These are phyloP conservation scores for Actinostola sp. DNA, from an alignment of 92 coral and sea anemone species.

Conservation along the genomic window DNA sequence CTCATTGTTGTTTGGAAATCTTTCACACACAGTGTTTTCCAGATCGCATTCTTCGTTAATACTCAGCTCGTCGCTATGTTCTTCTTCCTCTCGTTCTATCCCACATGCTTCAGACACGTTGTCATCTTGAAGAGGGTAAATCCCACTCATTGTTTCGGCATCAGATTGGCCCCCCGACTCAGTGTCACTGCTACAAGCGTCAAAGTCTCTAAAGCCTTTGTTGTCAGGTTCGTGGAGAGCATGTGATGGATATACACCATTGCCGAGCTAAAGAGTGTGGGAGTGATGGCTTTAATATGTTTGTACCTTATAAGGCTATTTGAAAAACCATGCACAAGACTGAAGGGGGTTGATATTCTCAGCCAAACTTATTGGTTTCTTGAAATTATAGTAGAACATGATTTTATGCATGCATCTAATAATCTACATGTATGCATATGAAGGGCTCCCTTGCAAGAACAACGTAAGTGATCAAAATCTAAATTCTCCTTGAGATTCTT, in stretches of 20 bases:
- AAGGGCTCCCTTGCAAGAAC: too few relatives aligned
- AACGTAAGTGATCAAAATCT: too few relatives aligned
- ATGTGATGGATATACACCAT: not conserved
- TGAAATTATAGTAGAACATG: too few relatives aligned
- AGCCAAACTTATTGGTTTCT: too few relatives aligned
- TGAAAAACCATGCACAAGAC: too few relatives aligned
- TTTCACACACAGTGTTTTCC: slow-evolving; percentile 41
- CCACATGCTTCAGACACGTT: slow-evolving; percentile 58
- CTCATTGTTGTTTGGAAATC: not conserved
- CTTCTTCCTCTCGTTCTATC: slow-evolving; percentile 31
- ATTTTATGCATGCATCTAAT: too few relatives aligned
- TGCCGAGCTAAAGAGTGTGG: not conserved
- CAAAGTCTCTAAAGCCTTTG: not conserved
- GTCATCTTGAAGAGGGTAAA: slow-evolving; percentile 86
- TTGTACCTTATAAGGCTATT: too few relatives aligned
- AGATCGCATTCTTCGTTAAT: slow-evolving; percentile 31
- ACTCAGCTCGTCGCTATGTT: slow-evolving; percentile 11
- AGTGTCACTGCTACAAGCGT: slow-evolving; percentile 31
- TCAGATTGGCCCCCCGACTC: slow-evolving; percentile 77
- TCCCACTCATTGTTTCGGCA: slow-evolving; percentile 77
- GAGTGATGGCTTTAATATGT: too few relatives aligned
- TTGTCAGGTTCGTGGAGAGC: slow-evolving; percentile 7
- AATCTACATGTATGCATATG: too few relatives aligned
- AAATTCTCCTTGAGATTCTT: too few relatives aligned
- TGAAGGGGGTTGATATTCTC: too few relatives aligned